Percentiles rank a stretch among this genome's conserved stretches.
phyloP scores from a whole-genome alignment of 2,888 invertebrate genomes.

The Mesopsocus fuscifrons region DNA sequence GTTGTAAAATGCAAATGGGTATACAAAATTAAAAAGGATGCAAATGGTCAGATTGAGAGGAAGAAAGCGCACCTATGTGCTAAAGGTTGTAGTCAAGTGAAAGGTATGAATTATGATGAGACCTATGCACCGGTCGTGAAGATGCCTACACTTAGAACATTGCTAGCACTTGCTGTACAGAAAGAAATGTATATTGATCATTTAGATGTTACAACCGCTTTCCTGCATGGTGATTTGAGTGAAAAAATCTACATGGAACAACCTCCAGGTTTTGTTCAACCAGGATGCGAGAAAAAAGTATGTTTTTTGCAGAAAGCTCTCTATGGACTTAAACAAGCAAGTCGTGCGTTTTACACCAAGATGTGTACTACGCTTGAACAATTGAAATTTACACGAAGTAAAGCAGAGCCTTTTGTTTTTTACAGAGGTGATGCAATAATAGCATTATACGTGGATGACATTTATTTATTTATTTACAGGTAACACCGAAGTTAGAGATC shows the following conservation, averaged over 20 bases:
- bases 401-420: conserved; percentile 1
- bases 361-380: not conserved
- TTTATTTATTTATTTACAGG: conserved; percentile 12
- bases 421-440: not conserved
- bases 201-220: conserved; percentile 19
- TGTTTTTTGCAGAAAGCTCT: conserved; percentile 16
- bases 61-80: conserved; percentile 20
- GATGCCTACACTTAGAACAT: conserved; percentile 15
- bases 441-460: not conserved
- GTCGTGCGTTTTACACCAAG: conserved; percentile 9
- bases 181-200: conserved; percentile 15
- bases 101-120: conserved; percentile 19
- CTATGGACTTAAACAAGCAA: conserved; percentile 17
- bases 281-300: conserved; percentile 12
- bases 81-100: conserved; percentile 18
- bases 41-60: conserved; percentile 16
- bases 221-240: conserved; percentile 17
- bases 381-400: not conserved
- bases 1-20: conserved; percentile 17
- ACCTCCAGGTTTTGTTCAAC: conserved; percentile 15
- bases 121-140: conserved; percentile 21
- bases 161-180: conserved; percentile 15
- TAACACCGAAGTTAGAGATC: conserved; percentile 7
- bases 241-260: conserved; percentile 17
- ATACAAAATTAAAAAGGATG: conserved; percentile 18